Evolutionary conservation across 2,113 vertebrate genomes (phyloP), one percentile per base, ranked within the genome.

Genomic region (Triplophysa rosa): DNA sequence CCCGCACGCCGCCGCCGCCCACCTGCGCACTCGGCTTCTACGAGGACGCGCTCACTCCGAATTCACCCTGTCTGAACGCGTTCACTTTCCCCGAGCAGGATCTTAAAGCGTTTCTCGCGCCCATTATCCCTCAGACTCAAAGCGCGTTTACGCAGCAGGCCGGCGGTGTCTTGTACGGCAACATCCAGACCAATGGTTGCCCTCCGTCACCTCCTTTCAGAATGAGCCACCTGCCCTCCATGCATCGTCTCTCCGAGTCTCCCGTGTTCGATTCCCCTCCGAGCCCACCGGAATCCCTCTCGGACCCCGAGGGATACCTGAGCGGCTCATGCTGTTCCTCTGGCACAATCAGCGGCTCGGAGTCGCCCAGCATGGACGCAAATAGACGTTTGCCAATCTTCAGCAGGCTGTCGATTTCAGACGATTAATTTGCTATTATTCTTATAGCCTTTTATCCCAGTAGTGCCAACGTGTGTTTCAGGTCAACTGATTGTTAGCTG

Each of bases 401-500:
- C 94, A 98, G 97, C 95, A 95, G 97, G 89, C 96, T 98, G 85
- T 99, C 97, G 86, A 95, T 99, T 91, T 98, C 96, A 61, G 97
- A 98, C 86, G 97, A 99, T 88, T 98, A 84, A 88, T 65, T 26
- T 64, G 68, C 72, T 16, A 78, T 83, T 84, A 77, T 83, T 83
- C 40, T 70, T 72, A 67, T 83, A 52, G 87, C 86, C 89, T 91
- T 90, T 89, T 92, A 82, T 88, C 70, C 90, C 87, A 92, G 87
- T 91, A 72, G 74, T 75, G 71, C 59, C 74, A 54, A 77, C 61
- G 45, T 76, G 73, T 63, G 73, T 64, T 77, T 77, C 74, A 77
- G 74, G 74, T 76, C 73, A 76, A 63, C 13, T 29, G 61, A 29
- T 24, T 52, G 37, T 75, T 59, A 63, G 23, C 58, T 2, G 40